Percentiles rank a stretch among this genome's conserved stretches.
Evolutionary conservation across 2,113 vertebrate species (phyloP).

Genomic region (Cromileptes altivelis): DNA sequence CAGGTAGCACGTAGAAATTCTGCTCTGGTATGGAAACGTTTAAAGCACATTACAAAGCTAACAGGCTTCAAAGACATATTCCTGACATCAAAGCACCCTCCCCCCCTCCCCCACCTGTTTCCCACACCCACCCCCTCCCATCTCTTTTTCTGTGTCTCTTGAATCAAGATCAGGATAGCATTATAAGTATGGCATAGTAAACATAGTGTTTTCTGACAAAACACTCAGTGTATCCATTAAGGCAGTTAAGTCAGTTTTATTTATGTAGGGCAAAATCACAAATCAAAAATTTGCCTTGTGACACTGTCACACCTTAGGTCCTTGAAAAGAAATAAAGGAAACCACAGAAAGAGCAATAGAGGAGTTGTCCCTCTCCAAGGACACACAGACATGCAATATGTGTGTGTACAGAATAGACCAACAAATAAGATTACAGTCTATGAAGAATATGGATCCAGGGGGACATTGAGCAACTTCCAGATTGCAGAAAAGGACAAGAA

Average conservation of each 20-base stretch:
- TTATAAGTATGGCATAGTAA: slow-evolving; percentile 16
- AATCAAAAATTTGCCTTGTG: neutral
- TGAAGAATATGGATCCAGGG: neutral
- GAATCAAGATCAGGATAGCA: slow-evolving; percentile 28
- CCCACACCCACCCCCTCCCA: slow-evolving; percentile 5
- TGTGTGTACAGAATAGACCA: neutral
- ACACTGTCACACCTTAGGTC: neutral
- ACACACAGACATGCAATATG: neutral
- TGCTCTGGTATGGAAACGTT: slow-evolving; percentile 72
- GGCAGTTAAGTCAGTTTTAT: neutral
- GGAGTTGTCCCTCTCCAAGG: neutral
- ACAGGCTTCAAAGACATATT: slow-evolving; percentile 77
- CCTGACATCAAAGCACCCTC: slow-evolving; percentile 77
- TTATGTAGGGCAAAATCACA: neutral
- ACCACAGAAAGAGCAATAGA: neutral
- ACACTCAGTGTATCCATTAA: neutral
- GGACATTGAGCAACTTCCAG: neutral
- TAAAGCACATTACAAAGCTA: slow-evolving; percentile 76
- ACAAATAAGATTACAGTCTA: neutral
- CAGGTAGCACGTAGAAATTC: slow-evolving; percentile 44
- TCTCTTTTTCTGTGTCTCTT: slow-evolving; percentile 15
- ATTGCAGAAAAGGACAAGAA: neutral
- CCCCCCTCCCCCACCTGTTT: slow-evolving; percentile 39
- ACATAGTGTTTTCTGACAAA: neutral
- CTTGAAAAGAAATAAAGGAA: neutral